Evolutionary conservation across 2,797 vertebrate genomes (phyloP), one percentile per base, ranked within the genome.

Genomic region (Rhyacichthys aspro): DNA sequence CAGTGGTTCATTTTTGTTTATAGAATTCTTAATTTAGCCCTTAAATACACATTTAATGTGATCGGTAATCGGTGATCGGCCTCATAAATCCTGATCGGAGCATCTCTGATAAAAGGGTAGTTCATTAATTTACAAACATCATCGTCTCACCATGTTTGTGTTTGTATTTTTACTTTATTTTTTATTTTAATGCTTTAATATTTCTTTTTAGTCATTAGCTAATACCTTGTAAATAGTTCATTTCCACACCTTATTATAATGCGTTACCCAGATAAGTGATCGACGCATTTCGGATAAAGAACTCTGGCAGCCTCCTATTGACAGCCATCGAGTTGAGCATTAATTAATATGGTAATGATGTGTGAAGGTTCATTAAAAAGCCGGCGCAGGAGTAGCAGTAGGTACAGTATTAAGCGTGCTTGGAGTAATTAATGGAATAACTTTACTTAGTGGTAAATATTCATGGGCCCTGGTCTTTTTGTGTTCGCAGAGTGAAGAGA

Each of bases 381-480:
- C 80, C 48, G 15, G 81, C 42, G 53, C 82, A 89, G 85, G 88
- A 92, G 89, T 90, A 91, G 89, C 87, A 83, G 80, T 82, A 80
- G 81, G 89, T 89, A 87, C 79, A 79, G 81, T 86, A 87, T 90
- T 81, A 89, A 88, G 88, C 82, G 46, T 78, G 84, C 87, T 85
- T 55, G 11, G 83, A 83, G 83, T 91, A 91, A 94, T 93, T 93
- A 93, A 92, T 91, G 91, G 90, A 90, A 90, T 89, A 90, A 88
- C 88, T 92, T 92, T 89, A 88, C 88, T 88, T 83, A 69, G 81
- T 90, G 74, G 86, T 93, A 92, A 92, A 93, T 93, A 93, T 94
- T 93, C 91, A 94, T 91, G 87, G 74, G 64, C 68, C 85, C 86
- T 88, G 78, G 61, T 90, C 72, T 81, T 90, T 88, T 88, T 85